Evolutionary conservation across 2,797 vertebrate species (phyloP).

Genomic region (Pteropus rufus): DNA sequence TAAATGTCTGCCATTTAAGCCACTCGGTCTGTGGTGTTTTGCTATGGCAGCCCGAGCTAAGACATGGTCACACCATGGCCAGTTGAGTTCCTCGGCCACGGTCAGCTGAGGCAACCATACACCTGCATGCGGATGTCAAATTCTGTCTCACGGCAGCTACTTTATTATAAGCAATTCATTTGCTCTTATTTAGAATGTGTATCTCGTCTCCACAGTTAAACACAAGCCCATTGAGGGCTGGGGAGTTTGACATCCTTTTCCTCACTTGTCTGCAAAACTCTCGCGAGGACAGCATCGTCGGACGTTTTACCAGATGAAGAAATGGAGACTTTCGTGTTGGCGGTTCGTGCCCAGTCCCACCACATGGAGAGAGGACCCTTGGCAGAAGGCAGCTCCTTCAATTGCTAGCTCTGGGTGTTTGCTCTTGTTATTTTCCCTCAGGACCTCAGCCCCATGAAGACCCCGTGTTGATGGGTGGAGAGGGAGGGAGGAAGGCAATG

Average conservation of each 20-base stretch:
- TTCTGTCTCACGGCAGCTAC: neutral
- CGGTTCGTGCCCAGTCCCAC: neutral
- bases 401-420: neutral
- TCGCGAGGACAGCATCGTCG: neutral
- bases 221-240: neutral
- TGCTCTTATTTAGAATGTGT: neutral
- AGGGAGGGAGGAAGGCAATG: too few species aligned
- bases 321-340: neutral
- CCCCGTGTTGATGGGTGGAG: neutral
- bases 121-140: too few species aligned
- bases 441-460: neutral
- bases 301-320: neutral
- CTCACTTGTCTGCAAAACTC: neutral
- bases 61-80: neutral
- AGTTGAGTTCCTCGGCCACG: rapidly evolving
- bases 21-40: neutral
- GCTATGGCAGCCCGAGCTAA: rapidly evolving
- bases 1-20: neutral
- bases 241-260: neutral
- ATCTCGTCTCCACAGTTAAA: neutral
- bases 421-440: neutral
- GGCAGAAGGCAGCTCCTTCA: rapidly evolving
- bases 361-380: neutral
- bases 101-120: neutral
- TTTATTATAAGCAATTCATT: neutral